Base-by-base conservation (phyloP, 2,113 vertebrate species). In the Rhabdornis inornatus region DNA sequence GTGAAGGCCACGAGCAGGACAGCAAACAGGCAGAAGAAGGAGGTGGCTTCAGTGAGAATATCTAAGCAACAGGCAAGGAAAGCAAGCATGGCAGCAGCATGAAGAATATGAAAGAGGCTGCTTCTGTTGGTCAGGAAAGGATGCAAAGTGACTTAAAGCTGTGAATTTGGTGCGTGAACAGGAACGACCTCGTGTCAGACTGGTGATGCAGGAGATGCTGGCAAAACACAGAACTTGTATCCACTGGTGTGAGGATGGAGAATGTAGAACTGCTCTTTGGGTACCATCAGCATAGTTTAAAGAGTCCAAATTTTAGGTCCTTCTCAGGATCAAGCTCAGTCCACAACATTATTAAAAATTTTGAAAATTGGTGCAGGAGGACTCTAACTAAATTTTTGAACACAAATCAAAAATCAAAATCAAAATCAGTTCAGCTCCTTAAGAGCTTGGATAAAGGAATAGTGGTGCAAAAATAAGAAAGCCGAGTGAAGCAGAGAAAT, bases 1-100 rank as follows among this genome's bases (percentile, higher is more conserved):
- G 77, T 0, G 0, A 60, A 68, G 76, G 69, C 31, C 57, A 82
- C 0, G 0, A 33, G 44, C 35, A 63, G 64, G 63, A 49, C 0
- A 1, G 55, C 18, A 65, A 77, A 69, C 10, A 39, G 39, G 63
- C 68, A 42, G 56, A 82, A 45, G n/a, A 69, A 47, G 80, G 2
- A 22, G 50, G 59, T 31, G 76, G 69, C 60, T 93, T 61, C 56
- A 66, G 45, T 5, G 47, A 87, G 53, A n/a, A 80, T 23, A 83
- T 42, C 75, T 24, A 53, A 95, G 90, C 92, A 90, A 76, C 78
- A 61, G 30, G 79, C 66, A 83, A 56, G 66, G 72, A 83, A 64
- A 70, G 74, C 79, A 66, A 28, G 13, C 3, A 1, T 61, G 72
- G 71, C 35, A 88, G 83, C 83, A 92, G 83, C 71, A 70, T 0